Evolutionary conservation across 2,888 invertebrate genomes (phyloP).

Genomic region (Netelia melanura): DNA sequence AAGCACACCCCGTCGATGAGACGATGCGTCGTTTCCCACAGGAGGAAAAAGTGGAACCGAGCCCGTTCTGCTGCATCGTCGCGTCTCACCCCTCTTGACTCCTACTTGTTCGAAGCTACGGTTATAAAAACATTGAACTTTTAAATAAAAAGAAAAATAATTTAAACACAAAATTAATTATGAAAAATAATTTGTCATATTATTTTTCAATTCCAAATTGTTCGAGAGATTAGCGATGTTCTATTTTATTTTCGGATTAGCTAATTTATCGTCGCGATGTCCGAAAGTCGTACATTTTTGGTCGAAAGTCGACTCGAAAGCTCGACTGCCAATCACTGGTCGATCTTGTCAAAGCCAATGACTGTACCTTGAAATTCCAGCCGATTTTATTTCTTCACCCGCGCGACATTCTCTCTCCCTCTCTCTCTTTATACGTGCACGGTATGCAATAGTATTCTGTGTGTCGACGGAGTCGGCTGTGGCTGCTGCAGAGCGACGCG

Average conservation of each 20-base stretch:
- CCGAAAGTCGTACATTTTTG: too few relatives aligned
- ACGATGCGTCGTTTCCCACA: slow-evolving; percentile 48
- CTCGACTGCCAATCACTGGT: too few relatives aligned
- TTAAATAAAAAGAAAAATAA: too few relatives aligned
- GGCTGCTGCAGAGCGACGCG: slow-evolving; percentile 45
- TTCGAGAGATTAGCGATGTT: neutral
- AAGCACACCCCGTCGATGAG: slow-evolving; percentile 29
- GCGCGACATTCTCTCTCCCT: slow-evolving; percentile 4
- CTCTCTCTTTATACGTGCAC: slow-evolving; percentile 20
- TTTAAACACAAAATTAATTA: too few relatives aligned
- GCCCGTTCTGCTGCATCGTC: slow-evolving; percentile 61
- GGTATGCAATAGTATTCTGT: slow-evolving; percentile 55
- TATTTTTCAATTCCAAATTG: too few relatives aligned
- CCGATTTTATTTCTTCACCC: neutral
- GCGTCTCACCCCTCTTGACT: slow-evolving; percentile 52
- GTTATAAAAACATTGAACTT: neutral
- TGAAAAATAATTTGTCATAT: too few relatives aligned
- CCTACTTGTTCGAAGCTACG: neutral
- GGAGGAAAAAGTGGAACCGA: slow-evolving; percentile 43
- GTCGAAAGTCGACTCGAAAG: too few relatives aligned
- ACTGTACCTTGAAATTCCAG: neutral
- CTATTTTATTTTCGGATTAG: neutral
- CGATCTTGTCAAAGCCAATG: too few relatives aligned
- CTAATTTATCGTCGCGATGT: too few relatives aligned
- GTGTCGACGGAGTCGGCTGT: slow-evolving; percentile 54